Conservation (phyloP, 2,888 invertebrate genomes). For the Resseliella maxima region DNA sequence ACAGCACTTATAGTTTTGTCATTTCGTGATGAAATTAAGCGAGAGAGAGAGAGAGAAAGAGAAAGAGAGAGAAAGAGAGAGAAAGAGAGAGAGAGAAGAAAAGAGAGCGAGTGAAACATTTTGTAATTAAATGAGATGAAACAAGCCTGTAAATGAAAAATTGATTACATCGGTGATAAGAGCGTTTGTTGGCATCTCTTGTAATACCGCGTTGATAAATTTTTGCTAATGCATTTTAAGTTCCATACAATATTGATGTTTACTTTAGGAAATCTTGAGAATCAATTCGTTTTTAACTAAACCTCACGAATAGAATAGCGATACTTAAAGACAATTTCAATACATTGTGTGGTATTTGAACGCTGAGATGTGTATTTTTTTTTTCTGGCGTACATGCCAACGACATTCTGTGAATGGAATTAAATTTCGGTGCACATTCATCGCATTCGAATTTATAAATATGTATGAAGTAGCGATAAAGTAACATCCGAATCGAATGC, state of each 20-base stretch:
- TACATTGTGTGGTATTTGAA: not conserved
- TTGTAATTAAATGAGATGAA: not conserved
- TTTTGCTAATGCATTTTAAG: conserved; percentile 26
- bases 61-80: too few species aligned
- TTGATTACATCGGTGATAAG: not conserved
- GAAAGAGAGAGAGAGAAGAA: too few species aligned
- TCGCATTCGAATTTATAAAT: conserved; percentile 18
- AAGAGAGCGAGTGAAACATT: not conserved
- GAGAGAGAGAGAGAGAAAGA: too few species aligned
- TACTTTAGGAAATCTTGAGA: not conserved
- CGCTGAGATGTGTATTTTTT: too few species aligned
- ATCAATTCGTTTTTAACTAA: not conserved
- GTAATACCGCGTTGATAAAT: not conserved
- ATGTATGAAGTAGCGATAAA: conserved; percentile 34
- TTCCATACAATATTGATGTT: not conserved
- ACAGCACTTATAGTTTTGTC: conserved; percentile 27
- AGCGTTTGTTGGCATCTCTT: not conserved
- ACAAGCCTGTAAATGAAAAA: not conserved
- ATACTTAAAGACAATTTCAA: not conserved
- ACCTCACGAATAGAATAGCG: not conserved
- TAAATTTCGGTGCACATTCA: conserved; percentile 16
- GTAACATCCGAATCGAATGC: not conserved
- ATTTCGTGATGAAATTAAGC: not conserved
- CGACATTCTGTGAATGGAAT: not conserved
- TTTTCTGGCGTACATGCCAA: not conserved